Conservation (phyloP, 2,113 vertebrate genomes). For the Paramisgurnus dabryanus region DNA sequence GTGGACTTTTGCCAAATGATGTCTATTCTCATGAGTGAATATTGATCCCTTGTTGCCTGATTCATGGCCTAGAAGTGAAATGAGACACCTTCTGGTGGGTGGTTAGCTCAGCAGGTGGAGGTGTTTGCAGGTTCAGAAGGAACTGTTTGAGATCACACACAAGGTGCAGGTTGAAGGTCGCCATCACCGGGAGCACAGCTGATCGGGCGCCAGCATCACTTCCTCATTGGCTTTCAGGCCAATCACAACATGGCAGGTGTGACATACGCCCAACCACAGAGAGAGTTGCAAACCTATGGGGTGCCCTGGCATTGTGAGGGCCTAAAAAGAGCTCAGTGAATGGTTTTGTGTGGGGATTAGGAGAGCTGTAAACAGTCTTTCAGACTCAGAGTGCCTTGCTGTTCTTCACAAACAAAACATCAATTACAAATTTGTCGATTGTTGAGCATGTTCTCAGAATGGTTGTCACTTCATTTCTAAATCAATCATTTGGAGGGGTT, state of each 20-base stretch:
- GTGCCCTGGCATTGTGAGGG: slow-evolving; percentile 17
- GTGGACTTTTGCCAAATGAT: slow-evolving; percentile 2
- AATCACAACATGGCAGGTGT: slow-evolving; percentile 48
- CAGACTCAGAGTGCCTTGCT: slow-evolving; percentile 32
- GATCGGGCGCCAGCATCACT: slow-evolving; percentile 45
- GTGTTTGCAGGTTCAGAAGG: slow-evolving; percentile 32
- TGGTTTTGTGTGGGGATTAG: slow-evolving; percentile 27
- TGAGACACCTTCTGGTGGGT: not conserved
- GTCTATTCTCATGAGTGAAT: not conserved
- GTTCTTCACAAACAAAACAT: slow-evolving; percentile 53
- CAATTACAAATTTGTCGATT: slow-evolving; percentile 58
- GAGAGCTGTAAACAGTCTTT: slow-evolving; percentile 23
- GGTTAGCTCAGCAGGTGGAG: slow-evolving; percentile 24
- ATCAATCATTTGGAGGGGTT: slow-evolving; percentile 56
- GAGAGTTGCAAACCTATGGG: slow-evolving; percentile 34
- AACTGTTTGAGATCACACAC: slow-evolving; percentile 44
- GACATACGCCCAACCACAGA: slow-evolving; percentile 45
- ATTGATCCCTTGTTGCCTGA: slow-evolving; percentile 6
- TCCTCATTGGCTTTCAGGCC: slow-evolving; percentile 47
- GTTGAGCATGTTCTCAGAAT: slow-evolving; percentile 47
- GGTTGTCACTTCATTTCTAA: slow-evolving; percentile 53
- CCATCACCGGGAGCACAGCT: slow-evolving; percentile 35
- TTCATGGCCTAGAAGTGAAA: not conserved
- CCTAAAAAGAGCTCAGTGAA: not conserved
- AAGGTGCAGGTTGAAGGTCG: slow-evolving; percentile 47